A percentile compares a stretch with the other conserved stretches of the same genome.
Evolutionary conservation across 1,140 invertebrate species (phyloP).

Genomic region (Drosophila carrolli): DNA sequence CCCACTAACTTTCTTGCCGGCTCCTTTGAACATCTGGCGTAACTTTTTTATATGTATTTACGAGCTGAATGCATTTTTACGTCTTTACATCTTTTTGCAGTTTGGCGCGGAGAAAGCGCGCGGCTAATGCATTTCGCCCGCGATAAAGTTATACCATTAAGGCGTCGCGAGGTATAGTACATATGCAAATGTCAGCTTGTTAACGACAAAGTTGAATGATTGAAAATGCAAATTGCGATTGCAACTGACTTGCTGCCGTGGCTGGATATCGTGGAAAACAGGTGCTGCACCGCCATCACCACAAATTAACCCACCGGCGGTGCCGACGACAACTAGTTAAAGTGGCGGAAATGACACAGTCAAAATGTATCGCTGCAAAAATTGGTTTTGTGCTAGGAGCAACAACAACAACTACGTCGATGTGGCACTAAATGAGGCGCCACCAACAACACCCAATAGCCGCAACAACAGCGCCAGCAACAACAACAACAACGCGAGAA

Average conservation of each 20-base stretch:
- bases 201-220: constrained; percentile 67
- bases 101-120: constrained; percentile 11
- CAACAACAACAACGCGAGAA: constrained; percentile 52
- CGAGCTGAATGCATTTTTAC: constrained; percentile 41
- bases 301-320: constrained; percentile 24
- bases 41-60: constrained; percentile 52
- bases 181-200: constrained; percentile 63
- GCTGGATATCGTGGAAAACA: background rate
- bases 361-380: constrained; percentile 85
- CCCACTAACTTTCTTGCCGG: background rate
- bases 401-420: constrained; percentile 84
- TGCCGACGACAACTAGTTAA: constrained; percentile 56
- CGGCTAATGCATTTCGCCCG: constrained; percentile 29
- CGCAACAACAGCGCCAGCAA: constrained; percentile 41
- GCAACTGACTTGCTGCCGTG: constrained; percentile 37
- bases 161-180: constrained; percentile 9
- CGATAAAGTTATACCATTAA: constrained; percentile 53
- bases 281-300: constrained; percentile 5
- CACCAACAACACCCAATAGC: constrained; percentile 43
- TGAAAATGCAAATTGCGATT: constrained; percentile 75
- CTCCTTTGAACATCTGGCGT: constrained; percentile 52
- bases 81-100: constrained; percentile 29
- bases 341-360: constrained; percentile 77
- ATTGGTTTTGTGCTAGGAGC: constrained; percentile 86
- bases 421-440: constrained; percentile 70